Conservation (phyloP, 2,113 vertebrate genomes). For the Corydoras sp. region DNA sequence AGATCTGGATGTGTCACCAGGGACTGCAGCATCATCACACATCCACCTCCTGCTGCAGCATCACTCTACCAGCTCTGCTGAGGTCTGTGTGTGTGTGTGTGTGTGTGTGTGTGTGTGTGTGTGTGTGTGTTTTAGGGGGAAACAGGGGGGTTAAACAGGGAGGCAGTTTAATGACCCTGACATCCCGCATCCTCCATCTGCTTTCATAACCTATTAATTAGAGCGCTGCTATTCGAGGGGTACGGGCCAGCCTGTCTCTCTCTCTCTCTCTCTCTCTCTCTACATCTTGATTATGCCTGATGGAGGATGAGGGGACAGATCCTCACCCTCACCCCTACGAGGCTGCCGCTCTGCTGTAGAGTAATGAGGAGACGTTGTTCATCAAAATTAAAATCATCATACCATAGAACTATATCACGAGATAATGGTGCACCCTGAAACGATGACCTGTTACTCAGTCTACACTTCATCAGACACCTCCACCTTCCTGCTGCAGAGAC, state of each 20-base stretch:
- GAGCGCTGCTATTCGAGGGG: conserved; percentile 48
- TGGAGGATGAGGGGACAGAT: no score
- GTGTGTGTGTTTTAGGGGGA: conserved; percentile 27
- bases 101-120: conserved; percentile 22
- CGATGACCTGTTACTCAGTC: no score
- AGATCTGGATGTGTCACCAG: conserved; percentile 19
- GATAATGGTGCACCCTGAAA: no score
- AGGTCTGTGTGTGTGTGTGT: conserved; percentile 12
- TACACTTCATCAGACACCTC: neutral
- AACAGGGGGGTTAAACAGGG: conserved; percentile 37
- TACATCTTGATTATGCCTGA: neutral
- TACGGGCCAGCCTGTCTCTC: conserved; percentile 7
- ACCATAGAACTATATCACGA: no score
- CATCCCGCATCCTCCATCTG: conserved; percentile 55
- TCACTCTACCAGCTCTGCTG: neutral
- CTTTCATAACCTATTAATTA: conserved; percentile 65
- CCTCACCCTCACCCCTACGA: no score
- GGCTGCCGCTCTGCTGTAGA: no score
- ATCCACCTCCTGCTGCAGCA: neutral
- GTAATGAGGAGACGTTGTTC: no score
- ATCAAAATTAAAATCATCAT: no score
- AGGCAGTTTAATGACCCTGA: conserved; percentile 45
- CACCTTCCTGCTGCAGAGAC: conserved; percentile 11
- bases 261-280: conserved; percentile 31
- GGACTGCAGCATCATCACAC: conserved; percentile 22